Conservation (phyloP, 2,888 invertebrate species). For the Tipula unca region DNA sequence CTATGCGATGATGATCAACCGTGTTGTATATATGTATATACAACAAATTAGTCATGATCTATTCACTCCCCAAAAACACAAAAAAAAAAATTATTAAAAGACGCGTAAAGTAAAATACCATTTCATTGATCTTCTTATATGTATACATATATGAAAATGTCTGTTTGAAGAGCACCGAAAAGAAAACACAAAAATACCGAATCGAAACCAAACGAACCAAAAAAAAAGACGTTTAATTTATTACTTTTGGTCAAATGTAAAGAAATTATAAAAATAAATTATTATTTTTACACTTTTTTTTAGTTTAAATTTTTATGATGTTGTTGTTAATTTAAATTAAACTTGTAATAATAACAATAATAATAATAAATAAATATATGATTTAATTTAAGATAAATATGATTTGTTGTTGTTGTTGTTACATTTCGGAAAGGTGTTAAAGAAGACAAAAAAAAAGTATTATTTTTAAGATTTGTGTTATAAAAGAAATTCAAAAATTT, state of each 20-base stretch:
- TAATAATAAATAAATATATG: slow-evolving; percentile 1
- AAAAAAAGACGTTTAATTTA: slow-evolving; percentile 3
- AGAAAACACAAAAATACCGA: neutral
- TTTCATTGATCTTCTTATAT: slow-evolving; percentile 2
- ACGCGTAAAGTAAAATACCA: neutral
- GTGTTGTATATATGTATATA: no score
- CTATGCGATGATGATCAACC: neutral
- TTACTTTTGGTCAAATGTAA: slow-evolving; percentile 8
- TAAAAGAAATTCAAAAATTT: neutral
- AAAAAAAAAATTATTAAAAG: neutral
- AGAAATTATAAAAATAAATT: slow-evolving; percentile 4
- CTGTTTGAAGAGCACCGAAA: neutral
- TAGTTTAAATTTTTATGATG: no score
- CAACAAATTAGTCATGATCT: neutral
- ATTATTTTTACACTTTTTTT: slow-evolving; percentile 14
- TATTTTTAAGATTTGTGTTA: neutral
- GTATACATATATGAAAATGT: neutral
- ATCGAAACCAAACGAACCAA: neutral
- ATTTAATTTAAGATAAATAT: slow-evolving; percentile 14
- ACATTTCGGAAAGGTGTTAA: neutral
- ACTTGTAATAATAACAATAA: slow-evolving; percentile 8
- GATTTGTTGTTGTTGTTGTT: neutral
- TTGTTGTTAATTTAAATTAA: slow-evolving; percentile 14
- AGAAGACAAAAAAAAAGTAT: neutral
- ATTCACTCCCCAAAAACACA: neutral